A percentile compares a stretch with the other conserved stretches of the same genome.
These are phyloP conservation scores for Lymantria dispar DNA, from an alignment of 2,888 invertebrate species.

Conservation along the genomic window DNA sequence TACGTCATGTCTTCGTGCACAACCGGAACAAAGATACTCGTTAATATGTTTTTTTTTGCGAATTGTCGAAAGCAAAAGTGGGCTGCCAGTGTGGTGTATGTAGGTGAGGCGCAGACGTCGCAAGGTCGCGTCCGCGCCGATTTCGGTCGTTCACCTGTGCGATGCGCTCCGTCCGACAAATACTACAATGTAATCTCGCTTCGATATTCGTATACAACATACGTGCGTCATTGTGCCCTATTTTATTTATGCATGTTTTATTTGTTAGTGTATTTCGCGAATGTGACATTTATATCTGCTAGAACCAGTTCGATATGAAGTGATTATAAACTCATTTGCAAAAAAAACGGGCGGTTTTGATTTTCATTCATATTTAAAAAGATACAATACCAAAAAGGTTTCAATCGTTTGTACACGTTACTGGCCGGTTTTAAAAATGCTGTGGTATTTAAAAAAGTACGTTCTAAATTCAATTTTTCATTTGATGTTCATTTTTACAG, in stretches of 20 bases:
- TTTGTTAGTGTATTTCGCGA: neutral
- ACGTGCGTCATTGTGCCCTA: conserved; percentile 14
- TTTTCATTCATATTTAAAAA: too few relatives aligned
- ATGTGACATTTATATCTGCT: neutral
- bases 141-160: conserved; percentile 75
- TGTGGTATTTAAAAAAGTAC: too few relatives aligned
- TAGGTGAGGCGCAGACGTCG: conserved; percentile 74
- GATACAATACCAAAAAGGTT: too few relatives aligned
- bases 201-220: conserved; percentile 33
- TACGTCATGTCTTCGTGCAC: conserved; percentile 10
- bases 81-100: conserved; percentile 72
- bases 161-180: conserved; percentile 19
- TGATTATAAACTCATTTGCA: too few relatives aligned
- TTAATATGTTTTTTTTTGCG: conserved; percentile 69
- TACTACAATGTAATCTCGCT: conserved; percentile 50
- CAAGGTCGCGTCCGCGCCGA: conserved; percentile 81
- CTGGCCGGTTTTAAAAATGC: too few relatives aligned
- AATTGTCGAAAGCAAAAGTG: conserved; percentile 80
- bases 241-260: conserved; percentile 5
- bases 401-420: too few relatives aligned
- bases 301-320: neutral
- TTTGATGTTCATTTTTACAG: too few relatives aligned
- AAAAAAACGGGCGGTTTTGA: too few relatives aligned
- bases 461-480: too few relatives aligned
- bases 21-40: conserved; percentile 37